Conservation (phyloP, 2,113 vertebrate genomes). For the Upupa epops region DNA sequence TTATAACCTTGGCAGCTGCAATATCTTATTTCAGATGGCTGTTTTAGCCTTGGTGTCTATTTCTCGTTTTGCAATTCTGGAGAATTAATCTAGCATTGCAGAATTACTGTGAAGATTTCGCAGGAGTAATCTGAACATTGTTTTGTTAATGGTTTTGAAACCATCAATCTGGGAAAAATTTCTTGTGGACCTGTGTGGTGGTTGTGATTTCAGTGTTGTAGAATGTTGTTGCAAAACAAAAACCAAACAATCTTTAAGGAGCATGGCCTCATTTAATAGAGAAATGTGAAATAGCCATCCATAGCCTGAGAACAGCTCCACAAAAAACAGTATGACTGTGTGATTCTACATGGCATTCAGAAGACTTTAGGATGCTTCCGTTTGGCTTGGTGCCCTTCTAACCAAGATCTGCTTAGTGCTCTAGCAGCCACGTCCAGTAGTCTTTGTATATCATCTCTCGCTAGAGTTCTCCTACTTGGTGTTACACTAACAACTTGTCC, state of each 20-base stretch:
- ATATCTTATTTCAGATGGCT: not conserved
- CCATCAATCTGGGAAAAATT: not conserved
- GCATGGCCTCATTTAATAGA: not conserved
- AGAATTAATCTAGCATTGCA: not conserved
- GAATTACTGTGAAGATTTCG: not conserved
- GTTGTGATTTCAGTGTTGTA: not conserved
- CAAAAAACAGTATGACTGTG: not conserved
- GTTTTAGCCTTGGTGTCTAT: not conserved
- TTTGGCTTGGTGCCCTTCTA: not conserved
- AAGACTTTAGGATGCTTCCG: not conserved
- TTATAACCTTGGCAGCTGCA: not conserved
- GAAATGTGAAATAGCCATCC: not conserved
- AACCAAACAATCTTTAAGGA: not conserved
- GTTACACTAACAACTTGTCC: not conserved
- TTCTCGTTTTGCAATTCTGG: not conserved
- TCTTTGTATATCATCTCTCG: not conserved
- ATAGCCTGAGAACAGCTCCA: not conserved
- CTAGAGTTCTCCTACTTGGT: not conserved
- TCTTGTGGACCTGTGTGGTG: not conserved
- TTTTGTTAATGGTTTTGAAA: not conserved
- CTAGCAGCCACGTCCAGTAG: too few species aligned
- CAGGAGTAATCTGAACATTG: not conserved
- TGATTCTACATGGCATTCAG: not conserved
- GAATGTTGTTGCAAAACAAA: not conserved
- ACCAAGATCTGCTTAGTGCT: not conserved